phyloP scores from a whole-genome alignment of 1,140 invertebrate species.

The Drosophila virilis region DNA sequence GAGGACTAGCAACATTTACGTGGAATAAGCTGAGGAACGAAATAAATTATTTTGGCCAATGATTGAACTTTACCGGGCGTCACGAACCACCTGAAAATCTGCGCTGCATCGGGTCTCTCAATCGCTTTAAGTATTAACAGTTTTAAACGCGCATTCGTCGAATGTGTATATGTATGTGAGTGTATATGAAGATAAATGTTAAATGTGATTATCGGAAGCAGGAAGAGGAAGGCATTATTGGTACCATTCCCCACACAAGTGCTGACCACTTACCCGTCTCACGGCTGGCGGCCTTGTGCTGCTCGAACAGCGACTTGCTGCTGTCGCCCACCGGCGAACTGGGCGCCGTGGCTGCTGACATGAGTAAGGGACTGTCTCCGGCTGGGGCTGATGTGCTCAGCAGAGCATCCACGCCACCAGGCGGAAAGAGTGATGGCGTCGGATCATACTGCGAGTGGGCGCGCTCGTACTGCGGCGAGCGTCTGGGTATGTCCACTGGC shows the following conservation, averaged over 20 bases:
- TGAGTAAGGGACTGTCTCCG: constrained; percentile 43
- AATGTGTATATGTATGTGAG: constrained; percentile 22
- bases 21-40: constrained; percentile 61
- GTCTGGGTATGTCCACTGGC: constrained; percentile 84
- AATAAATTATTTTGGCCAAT: constrained; percentile 54
- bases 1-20: constrained; percentile 49
- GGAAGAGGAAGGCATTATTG: constrained; percentile 16
- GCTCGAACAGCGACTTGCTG: constrained; percentile 75
- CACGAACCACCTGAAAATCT: constrained; percentile 81
- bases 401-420: constrained; percentile 70
- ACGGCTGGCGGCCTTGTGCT: constrained; percentile 55
- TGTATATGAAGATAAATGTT: constrained; percentile 73
- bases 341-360: constrained; percentile 64
- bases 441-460: constrained; percentile 71
- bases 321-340: constrained; percentile 72
- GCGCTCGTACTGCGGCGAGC: constrained; percentile 58
- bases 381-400: constrained; percentile 76
- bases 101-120: constrained; percentile 76
- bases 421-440: constrained; percentile 57
- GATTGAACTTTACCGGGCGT: constrained; percentile 77
- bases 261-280: constrained; percentile 72
- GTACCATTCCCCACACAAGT: neutral
- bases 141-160: constrained; percentile 15
- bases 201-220: constrained; percentile 52
- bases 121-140: constrained; percentile 34